Conservation (phyloP, 2,888 invertebrate species). For the Leptopilina drosophilae region DNA sequence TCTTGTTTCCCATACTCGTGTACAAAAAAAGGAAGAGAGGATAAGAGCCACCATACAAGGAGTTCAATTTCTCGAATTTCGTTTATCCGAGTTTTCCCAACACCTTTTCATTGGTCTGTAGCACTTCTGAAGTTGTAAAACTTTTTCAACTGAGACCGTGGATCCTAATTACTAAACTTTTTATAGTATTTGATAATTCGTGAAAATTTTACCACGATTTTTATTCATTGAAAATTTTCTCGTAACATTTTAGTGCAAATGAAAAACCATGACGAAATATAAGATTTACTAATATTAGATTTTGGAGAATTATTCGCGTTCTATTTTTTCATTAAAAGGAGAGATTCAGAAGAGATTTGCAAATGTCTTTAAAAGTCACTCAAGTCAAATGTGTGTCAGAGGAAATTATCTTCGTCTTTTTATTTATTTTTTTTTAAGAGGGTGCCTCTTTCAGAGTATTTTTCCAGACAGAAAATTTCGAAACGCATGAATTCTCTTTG, state of each 20-base stretch:
- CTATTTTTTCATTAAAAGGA: too few relatives aligned
- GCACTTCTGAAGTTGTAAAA: constrained; percentile 12
- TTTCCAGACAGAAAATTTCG: background rate
- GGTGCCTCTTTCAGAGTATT: background rate
- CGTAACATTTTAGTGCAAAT: background rate
- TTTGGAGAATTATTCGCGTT: too few relatives aligned
- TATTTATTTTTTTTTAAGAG: background rate
- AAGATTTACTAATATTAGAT: background rate
- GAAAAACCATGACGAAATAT: background rate
- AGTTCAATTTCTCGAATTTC: constrained; percentile 30
- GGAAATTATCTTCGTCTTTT: background rate
- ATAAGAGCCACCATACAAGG: background rate
- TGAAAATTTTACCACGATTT: background rate
- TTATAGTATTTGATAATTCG: constrained; percentile 22
- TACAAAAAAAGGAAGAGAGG: background rate
- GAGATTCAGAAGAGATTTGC: too few relatives aligned
- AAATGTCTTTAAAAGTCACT: too few relatives aligned
- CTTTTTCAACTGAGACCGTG: constrained; percentile 8
- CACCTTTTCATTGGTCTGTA: constrained; percentile 20
- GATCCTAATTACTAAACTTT: constrained; percentile 29
- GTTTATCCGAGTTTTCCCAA: constrained; percentile 24
- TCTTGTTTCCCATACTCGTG: background rate
- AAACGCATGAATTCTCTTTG: constrained; percentile 27
- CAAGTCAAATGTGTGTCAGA: background rate
- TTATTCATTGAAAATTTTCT: background rate